These are phyloP conservation scores for Vanacampus margaritifer DNA, from an alignment of 2,113 vertebrate species.

Conservation along the genomic window DNA sequence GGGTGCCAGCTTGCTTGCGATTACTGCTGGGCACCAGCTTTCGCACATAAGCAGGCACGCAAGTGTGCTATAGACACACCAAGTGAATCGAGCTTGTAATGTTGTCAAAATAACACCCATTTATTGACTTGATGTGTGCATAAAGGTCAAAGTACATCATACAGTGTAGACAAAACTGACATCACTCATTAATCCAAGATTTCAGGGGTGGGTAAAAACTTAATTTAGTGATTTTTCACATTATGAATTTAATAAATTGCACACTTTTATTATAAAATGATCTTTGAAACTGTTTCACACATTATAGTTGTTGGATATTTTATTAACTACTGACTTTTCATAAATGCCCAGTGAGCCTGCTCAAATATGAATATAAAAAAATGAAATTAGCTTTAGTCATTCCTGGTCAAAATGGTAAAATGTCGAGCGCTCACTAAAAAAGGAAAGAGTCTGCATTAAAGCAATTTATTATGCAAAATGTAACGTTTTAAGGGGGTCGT, in stretches of 20 bases:
- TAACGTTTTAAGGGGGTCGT: no score
- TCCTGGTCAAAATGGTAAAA: neutral
- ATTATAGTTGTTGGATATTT: neutral
- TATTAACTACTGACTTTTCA: neutral
- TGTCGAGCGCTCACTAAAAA: neutral
- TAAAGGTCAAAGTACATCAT: neutral
- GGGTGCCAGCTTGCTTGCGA: slow-evolving; percentile 44
- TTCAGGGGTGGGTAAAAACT: no score
- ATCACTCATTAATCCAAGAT: neutral
- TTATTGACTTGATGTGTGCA: neutral
- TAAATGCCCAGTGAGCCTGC: neutral
- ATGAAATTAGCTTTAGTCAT: no score
- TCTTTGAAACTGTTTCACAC: neutral
- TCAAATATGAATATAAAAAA: neutral
- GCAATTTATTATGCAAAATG: neutral
- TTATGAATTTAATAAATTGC: no score
- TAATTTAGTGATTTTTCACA: no score
- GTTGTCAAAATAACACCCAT: neutral
- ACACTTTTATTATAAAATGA: neutral
- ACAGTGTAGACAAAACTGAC: neutral
- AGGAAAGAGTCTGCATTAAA: neutral
- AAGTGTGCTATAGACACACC: neutral
- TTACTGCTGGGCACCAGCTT: slow-evolving; percentile 46
- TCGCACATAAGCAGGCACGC: slow-evolving; percentile 16
- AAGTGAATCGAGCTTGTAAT: neutral